phyloP scores from a whole-genome alignment of 2,888 invertebrate genomes.

The Temnothorax ravouxi region DNA sequence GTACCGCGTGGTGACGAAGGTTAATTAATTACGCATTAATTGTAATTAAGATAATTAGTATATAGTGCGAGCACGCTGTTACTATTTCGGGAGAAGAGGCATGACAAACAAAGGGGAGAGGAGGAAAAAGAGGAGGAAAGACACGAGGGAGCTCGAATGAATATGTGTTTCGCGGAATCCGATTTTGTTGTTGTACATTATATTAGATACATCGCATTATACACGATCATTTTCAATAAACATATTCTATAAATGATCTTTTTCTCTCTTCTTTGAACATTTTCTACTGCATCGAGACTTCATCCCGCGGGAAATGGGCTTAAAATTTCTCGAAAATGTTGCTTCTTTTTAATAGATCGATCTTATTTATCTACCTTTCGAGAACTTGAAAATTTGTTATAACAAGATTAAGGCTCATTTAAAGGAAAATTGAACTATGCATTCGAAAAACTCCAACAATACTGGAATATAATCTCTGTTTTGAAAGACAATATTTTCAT shows the following conservation, averaged over 20 bases:
- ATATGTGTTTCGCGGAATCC: slow-evolving; percentile 69
- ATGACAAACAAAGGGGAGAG: neutral
- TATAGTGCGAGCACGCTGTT: slow-evolving; percentile 38
- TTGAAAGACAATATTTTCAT: neutral
- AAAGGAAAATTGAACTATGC: neutral
- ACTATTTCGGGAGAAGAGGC: slow-evolving; percentile 12
- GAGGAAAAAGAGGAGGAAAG: neutral
- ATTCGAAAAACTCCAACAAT: neutral
- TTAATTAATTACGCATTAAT: slow-evolving; percentile 50
- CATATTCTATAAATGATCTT: slow-evolving; percentile 67
- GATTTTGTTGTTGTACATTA: slow-evolving; percentile 75
- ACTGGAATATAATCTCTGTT: neutral
- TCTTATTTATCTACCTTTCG: neutral
- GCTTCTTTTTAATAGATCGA: neutral
- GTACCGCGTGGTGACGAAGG: slow-evolving; percentile 33
- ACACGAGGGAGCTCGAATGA: slow-evolving; percentile 63
- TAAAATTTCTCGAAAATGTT: neutral
- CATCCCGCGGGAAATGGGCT: neutral
- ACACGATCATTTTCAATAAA: slow-evolving; percentile 77
- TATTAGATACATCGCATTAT: slow-evolving; percentile 73
- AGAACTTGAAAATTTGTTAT: neutral
- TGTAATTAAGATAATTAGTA: slow-evolving; percentile 45
- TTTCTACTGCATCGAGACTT: neutral
- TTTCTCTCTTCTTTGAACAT: neutral
- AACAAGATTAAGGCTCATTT: neutral